Evolutionary conservation across 2,888 invertebrate species (phyloP).

Genomic region (Acronicta aceris): DNA sequence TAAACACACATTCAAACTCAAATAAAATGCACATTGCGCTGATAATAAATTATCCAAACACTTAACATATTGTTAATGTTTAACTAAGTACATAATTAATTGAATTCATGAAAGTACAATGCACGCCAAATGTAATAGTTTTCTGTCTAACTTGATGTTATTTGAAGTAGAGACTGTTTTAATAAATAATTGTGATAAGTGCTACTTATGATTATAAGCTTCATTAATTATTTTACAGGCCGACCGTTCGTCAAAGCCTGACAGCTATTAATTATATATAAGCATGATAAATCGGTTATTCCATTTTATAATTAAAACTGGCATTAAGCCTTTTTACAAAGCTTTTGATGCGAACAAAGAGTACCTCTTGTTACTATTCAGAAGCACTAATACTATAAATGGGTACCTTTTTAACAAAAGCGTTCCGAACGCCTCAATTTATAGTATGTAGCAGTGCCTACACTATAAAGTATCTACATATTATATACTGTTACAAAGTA

Average conservation of each 20-base stretch:
- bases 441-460: too few relatives aligned
- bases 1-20: slow-evolving; percentile 10
- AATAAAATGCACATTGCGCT: slow-evolving; percentile 8
- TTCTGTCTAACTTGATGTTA: slow-evolving; percentile 12
- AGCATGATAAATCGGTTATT: neutral
- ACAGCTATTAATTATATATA: slow-evolving; percentile 20
- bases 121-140: slow-evolving; percentile 5
- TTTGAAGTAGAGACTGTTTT: slow-evolving; percentile 11
- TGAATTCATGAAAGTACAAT: slow-evolving; percentile 4
- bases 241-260: slow-evolving; percentile 4
- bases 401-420: neutral
- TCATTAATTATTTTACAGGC: slow-evolving; percentile 18
- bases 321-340: neutral
- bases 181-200: slow-evolving; percentile 15
- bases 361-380: neutral
- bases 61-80: slow-evolving; percentile 31
- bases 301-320: neutral
- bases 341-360: neutral
- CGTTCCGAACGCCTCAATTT: neutral
- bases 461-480: too few relatives aligned
- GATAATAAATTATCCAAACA: slow-evolving; percentile 26
- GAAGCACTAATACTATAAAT: neutral
- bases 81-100: slow-evolving; percentile 13
- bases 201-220: neutral
- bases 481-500: too few relatives aligned